Percentiles rank a stretch among this genome's conserved stretches.
Evolutionary conservation across 35 echinoderm and acorn worm genomes (phyloP).

Genomic region (Holothuria glaberrima): DNA sequence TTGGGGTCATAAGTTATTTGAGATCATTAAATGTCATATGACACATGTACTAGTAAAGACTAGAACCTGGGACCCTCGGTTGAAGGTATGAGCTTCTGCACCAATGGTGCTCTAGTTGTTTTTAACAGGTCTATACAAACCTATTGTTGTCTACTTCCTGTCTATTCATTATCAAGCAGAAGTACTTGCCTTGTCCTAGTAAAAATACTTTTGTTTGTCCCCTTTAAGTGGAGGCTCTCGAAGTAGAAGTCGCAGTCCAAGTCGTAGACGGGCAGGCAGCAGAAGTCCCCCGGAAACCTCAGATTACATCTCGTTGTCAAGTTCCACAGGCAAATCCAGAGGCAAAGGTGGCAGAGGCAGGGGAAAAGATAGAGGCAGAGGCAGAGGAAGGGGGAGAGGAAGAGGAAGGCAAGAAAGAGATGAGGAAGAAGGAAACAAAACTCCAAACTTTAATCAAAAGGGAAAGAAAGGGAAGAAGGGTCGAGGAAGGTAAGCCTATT

Average conservation of each 20-base stretch:
- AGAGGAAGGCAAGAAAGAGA: constrained; percentile 69
- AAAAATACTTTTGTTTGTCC: not conserved
- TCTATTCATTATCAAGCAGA: too few relatives aligned
- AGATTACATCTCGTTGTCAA: constrained; percentile 30
- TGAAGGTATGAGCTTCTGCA: too few relatives aligned
- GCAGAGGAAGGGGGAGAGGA: constrained; percentile 72
- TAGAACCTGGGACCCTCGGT: too few relatives aligned
- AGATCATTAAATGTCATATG: too few relatives aligned
- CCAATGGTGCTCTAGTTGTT: too few relatives aligned
- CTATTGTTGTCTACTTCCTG: too few relatives aligned
- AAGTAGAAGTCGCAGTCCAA: constrained; percentile 67
- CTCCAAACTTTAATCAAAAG: not conserved
- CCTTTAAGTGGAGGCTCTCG: constrained; percentile 6
- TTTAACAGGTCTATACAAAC: too few relatives aligned
- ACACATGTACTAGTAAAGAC: too few relatives aligned
- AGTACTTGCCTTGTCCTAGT: too few relatives aligned
- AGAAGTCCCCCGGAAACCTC: constrained; percentile 7
- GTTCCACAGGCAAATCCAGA: not conserved
- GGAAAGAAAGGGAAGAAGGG: constrained; percentile 78
- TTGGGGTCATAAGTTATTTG: too few relatives aligned
- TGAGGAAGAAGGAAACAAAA: constrained; percentile 27
- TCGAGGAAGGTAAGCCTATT: constrained; percentile 73
- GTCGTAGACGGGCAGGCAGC: constrained; percentile 27
- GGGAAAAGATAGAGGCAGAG: constrained; percentile 64
- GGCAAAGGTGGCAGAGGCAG: constrained; percentile 58